Base-by-base conservation (phyloP, 2,113 vertebrate species). In the Tor tambroides region DNA sequence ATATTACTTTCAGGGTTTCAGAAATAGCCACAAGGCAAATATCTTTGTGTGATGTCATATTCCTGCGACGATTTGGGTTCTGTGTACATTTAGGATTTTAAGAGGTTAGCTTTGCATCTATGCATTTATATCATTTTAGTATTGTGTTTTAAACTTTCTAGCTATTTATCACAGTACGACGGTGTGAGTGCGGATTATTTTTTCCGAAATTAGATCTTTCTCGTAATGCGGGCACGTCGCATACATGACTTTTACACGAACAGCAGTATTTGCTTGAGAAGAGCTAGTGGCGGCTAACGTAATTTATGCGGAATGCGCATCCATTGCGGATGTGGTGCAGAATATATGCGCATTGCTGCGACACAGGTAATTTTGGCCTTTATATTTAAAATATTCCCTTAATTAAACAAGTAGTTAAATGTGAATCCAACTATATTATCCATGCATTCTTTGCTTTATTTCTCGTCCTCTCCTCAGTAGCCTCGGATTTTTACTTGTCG, bases 311-410 rank as follows among this genome's bases (percentile, higher is more conserved):
- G 93, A 92, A 94, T 94, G 93, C 92, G 92, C 94, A 95, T 91
- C 90, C 93, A 90, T 94, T 95, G 95, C 95, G 94, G 93, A 94
- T 93, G 93, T 94, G 88, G 94, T 94, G 93, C 93, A 94, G 92
- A 93, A 88, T 88, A 93, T 93, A 91, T 93, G 93, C 94, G 92
- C 93, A 95, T 90, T 91, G 89, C 93, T 95, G 93, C 94, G 94
- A 92, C 93, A 94, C 80, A 72, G 69, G 67, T 84, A 74, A 74
- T 74, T 49, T 38, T 59, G 83, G 65, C 49, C 69, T 74, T 75
- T 56, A 72, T 49, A 15, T 56, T 56, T 14, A 41, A 26, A 30
- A 54, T 59, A 35, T 15, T 49, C 19, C 43, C 28, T 32, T 28
- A 83, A 54, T 69, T 71, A 46, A 46, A 82, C 61, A 82, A 43